Percentiles rank a stretch among this genome's conserved stretches.
Evolutionary conservation across 2,888 invertebrate genomes (phyloP).

Genomic region (Pachymerium ferrugineum): DNA sequence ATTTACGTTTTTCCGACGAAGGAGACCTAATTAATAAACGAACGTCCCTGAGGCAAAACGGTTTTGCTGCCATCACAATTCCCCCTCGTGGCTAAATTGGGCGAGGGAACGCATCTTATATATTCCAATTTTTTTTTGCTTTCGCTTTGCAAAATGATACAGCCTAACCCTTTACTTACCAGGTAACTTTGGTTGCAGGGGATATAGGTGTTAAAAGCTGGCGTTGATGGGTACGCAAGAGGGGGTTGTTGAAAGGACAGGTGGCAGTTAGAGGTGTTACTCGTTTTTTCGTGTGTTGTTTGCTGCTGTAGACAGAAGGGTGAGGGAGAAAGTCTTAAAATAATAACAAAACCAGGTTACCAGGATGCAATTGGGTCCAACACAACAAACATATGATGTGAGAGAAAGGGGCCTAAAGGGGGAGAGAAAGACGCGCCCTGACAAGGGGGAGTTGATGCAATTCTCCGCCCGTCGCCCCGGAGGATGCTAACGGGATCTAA

Average conservation of each 20-base stretch:
- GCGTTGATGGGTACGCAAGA: background rate
- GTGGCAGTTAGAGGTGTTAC: constrained; percentile 17
- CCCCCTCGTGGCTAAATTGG: background rate
- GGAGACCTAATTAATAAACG: constrained; percentile 14
- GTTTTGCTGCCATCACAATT: background rate
- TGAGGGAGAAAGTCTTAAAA: background rate
- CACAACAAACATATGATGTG: constrained; percentile 11
- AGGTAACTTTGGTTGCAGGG: background rate
- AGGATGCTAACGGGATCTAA: constrained; percentile 11
- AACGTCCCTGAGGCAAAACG: background rate
- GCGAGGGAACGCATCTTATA: background rate
- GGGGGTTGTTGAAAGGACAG: constrained; percentile 13
- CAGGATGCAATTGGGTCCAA: background rate
- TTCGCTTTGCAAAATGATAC: background rate
- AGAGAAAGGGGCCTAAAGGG: constrained; percentile 3
- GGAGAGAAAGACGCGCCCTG: constrained; percentile 11
- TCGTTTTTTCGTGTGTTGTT: background rate
- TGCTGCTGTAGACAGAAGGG: constrained; percentile 13
- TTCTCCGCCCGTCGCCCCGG: background rate
- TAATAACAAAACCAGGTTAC: constrained; percentile 16
- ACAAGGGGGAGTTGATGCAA: background rate
- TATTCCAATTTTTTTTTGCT: background rate
- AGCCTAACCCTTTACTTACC: background rate
- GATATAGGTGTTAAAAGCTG: constrained; percentile 15
- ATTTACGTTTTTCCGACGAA: background rate